Evolutionary conservation across 2,888 invertebrate genomes (phyloP).

Genomic region (Rapana venosa): DNA sequence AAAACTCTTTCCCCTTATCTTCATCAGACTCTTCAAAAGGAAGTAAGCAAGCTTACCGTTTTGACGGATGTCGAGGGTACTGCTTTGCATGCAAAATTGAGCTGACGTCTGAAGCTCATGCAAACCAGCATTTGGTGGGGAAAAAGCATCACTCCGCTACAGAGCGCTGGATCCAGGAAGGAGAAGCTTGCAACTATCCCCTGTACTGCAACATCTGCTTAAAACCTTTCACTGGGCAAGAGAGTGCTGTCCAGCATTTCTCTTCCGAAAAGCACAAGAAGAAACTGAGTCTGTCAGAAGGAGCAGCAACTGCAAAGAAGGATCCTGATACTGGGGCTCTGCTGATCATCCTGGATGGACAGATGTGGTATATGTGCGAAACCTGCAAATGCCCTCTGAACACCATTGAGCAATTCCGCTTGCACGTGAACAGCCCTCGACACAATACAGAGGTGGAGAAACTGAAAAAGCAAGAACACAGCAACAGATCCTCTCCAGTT

Average conservation of each 20-base stretch:
- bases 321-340: conserved; percentile 33
- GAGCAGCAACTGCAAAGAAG: background rate
- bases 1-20: background rate
- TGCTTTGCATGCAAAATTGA: conserved; percentile 56
- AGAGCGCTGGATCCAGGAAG: conserved; percentile 40
- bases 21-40: background rate
- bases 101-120: conserved; percentile 52
- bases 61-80: conserved; percentile 52
- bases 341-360: conserved; percentile 38
- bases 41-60: conserved; percentile 42
- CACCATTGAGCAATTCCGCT: conserved; percentile 56
- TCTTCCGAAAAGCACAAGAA: conserved; percentile 62
- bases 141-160: conserved; percentile 50
- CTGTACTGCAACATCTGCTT: conserved; percentile 63
- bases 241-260: conserved; percentile 64
- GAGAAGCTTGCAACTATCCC: conserved; percentile 42
- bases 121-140: conserved; percentile 53
- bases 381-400: conserved; percentile 61
- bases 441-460: conserved; percentile 54
- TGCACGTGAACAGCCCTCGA: conserved; percentile 57
- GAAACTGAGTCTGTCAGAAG: conserved; percentile 44
- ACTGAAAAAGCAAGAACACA: conserved; percentile 25
- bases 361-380: conserved; percentile 58
- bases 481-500: background rate
- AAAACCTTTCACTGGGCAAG: conserved; percentile 61